phyloP scores from a whole-genome alignment of 2,113 vertebrate species.

The Nanorana parkeri region DNA sequence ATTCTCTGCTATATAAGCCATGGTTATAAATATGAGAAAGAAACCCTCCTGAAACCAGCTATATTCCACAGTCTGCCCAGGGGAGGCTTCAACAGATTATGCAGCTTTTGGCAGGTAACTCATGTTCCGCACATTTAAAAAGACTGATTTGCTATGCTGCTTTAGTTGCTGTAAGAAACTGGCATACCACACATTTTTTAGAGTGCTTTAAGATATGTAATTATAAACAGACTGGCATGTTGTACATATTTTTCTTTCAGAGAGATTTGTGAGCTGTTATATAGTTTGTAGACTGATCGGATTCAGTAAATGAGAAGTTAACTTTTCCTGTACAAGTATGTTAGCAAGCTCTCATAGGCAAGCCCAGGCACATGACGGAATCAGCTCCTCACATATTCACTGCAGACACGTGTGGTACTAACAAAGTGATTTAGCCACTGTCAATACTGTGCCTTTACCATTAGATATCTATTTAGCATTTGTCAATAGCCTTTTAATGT shows the following conservation, averaged over 20 bases:
- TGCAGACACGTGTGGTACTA: slow-evolving; percentile 10
- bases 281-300: background rate
- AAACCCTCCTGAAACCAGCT: slow-evolving; percentile 17
- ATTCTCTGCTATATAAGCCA: slow-evolving; percentile 52
- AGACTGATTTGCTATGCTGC: background rate
- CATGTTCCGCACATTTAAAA: slow-evolving; percentile 3
- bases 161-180: background rate
- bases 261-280: background rate
- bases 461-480: background rate
- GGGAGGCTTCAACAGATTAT: slow-evolving; percentile 40
- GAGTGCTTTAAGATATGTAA: background rate
- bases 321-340: background rate
- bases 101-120: slow-evolving; percentile 49
- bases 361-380: slow-evolving; percentile 13
- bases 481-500: background rate
- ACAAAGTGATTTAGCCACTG: slow-evolving; percentile 13
- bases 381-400: background rate
- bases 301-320: background rate
- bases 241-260: background rate
- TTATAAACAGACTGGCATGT: background rate
- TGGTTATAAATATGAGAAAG: slow-evolving; percentile 35
- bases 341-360: background rate
- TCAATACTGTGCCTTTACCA: background rate
- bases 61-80: slow-evolving; percentile 29
- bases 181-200: slow-evolving; percentile 22